Evolutionary conservation across 2,888 invertebrate genomes (phyloP).

Genomic region (Timandra comae): DNA sequence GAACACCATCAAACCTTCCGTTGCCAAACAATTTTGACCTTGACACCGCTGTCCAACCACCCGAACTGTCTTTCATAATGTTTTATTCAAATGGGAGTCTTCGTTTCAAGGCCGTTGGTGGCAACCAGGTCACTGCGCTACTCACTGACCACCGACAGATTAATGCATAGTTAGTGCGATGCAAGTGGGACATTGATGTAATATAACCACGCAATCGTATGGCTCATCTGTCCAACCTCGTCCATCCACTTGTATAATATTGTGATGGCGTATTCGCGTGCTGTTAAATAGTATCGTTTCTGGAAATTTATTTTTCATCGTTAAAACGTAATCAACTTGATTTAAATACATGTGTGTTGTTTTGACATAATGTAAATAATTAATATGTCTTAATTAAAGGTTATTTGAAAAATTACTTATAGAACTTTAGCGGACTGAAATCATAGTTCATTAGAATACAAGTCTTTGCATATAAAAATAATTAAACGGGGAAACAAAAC

Average conservation of each 20-base stretch:
- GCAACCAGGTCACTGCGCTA: slow-evolving; percentile 5
- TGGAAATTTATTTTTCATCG: too few relatives aligned
- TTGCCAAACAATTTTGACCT: slow-evolving; percentile 33
- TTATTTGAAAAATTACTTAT: too few relatives aligned
- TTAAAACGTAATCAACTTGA: too few relatives aligned
- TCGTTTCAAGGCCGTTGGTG: slow-evolving; percentile 49
- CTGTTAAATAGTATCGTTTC: neutral
- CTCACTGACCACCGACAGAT: slow-evolving; percentile 1
- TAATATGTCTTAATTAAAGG: too few relatives aligned
- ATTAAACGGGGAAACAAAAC: too few relatives aligned
- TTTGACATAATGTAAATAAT: too few relatives aligned
- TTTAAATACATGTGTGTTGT: too few relatives aligned
- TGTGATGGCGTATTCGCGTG: slow-evolving; percentile 5
- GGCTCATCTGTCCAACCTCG: slow-evolving; percentile 27
- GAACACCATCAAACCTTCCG: slow-evolving; percentile 6
- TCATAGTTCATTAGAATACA: too few relatives aligned
- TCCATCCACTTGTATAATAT: slow-evolving; percentile 23
- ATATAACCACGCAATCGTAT: slow-evolving; percentile 39
- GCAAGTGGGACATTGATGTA: slow-evolving; percentile 53
- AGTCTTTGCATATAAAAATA: too few relatives aligned
- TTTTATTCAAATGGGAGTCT: slow-evolving; percentile 12
- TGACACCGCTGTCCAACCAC: slow-evolving; percentile 39
- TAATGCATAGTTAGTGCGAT: neutral
- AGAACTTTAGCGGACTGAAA: too few relatives aligned
- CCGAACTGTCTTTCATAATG: slow-evolving; percentile 13